Base-by-base conservation (phyloP, 2,797 vertebrate genomes). In the Anguilla pacifica region DNA sequence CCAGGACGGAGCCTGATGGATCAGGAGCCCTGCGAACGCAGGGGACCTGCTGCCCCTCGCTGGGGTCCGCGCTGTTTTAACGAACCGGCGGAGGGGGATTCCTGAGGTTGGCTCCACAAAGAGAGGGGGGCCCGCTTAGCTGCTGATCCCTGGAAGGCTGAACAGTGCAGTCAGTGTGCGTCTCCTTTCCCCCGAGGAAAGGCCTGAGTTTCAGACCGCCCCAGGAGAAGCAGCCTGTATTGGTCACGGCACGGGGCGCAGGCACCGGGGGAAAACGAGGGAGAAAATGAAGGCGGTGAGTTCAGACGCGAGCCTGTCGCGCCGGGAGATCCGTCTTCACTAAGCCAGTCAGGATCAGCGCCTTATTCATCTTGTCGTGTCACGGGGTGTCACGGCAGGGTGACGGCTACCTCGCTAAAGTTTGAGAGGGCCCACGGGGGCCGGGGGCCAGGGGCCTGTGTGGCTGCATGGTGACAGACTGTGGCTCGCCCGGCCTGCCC, bases 271-370 rank as follows among this genome's bases (percentile, higher is more conserved):
- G 67, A 72, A 59, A 59, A 57, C 25, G 79, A 84, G 84, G 86
- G 85, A 87, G 90, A 87, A 88, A 90, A 90, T 90, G 35, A 91
- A 91, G 94, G 95, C 94, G 94, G 93, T 94, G 95, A 96, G 95
- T 95, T 94, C 91, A 94, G 94, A 95, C 94, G 95, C 93, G 94
- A 95, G 94, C 93, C 94, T 95, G 94, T 96, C 94, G 95, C 94
- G 94, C 95, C 94, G 91, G 64, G 88, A 95, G 93, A 95, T 95
- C 95, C 93, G 89, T 94, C 94, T 95, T 95, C 95, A 90, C 95
- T 96, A 96, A 96, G 95, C 95, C 94, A 94, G 94, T 95, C 94
- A 94, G 94, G 92, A 95, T 94, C 93, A 95, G 92, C 91, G 92
- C 91, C 92, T 93, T 94, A 94, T 95, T 95, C 95, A 96, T 96